Percentiles rank a stretch among this genome's conserved stretches.
Conservation (phyloP, 2,888 invertebrate genomes). For the Eumacrocentrus americanus region DNA sequence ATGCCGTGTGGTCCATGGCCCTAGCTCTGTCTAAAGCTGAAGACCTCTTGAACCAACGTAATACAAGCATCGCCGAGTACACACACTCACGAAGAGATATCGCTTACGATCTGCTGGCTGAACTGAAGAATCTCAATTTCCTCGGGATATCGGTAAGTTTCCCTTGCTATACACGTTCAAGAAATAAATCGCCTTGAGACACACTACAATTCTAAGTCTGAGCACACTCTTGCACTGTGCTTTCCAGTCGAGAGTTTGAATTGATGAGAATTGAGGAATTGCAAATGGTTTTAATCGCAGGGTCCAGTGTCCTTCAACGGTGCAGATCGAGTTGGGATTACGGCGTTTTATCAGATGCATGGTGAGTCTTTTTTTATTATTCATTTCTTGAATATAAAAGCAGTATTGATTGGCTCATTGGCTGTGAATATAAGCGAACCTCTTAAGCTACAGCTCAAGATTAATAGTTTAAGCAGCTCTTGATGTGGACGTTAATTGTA, state of each 20-base stretch:
- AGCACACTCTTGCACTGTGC: background rate
- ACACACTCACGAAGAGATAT: conserved; percentile 77
- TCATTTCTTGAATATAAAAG: background rate
- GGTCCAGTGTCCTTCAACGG: conserved; percentile 90
- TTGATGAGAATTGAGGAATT: conserved; percentile 9
- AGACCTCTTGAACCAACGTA: conserved; percentile 63
- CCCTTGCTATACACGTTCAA: background rate
- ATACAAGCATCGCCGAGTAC: conserved; percentile 68
- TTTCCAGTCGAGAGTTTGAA: background rate
- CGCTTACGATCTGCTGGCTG: conserved; percentile 73
- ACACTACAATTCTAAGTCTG: background rate
- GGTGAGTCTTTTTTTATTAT: conserved; percentile 63
- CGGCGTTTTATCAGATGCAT: conserved; percentile 88
- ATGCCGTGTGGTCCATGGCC: conserved; percentile 91
- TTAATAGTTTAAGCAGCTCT: no score
- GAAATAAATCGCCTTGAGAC: background rate
- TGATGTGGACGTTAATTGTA: background rate
- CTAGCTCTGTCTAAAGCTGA: conserved; percentile 74
- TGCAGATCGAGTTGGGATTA: conserved; percentile 85
- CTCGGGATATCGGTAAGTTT: conserved; percentile 83
- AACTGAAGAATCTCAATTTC: conserved; percentile 77
- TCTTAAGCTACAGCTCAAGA: no score
- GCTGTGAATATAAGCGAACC: no score
- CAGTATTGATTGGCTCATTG: no score
- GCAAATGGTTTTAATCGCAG: conserved; percentile 63